A percentile compares a stretch with the other conserved stretches of the same genome.
These are phyloP conservation scores for Sylvia atricapilla DNA, from an alignment of 2,113 vertebrate genomes.

Conservation along the genomic window DNA sequence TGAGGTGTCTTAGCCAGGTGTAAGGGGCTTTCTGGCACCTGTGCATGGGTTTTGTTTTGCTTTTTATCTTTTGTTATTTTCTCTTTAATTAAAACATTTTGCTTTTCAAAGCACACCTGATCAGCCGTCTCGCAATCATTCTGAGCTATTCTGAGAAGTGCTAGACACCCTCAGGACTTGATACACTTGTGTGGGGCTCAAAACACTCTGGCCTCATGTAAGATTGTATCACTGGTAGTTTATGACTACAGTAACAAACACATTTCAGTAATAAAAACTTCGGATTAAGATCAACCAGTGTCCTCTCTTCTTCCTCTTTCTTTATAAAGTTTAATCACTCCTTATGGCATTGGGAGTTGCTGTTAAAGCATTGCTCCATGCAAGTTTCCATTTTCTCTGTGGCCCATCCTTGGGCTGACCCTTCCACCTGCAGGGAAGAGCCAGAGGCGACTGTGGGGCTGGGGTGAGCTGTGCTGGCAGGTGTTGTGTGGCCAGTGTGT, in stretches of 20 bases:
- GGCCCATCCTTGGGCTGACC: not conserved
- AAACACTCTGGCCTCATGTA: no score
- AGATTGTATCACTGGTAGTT: not conserved
- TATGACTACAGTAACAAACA: not conserved
- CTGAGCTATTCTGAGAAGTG: no score
- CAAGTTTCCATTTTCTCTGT: not conserved
- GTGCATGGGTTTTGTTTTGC: no score
- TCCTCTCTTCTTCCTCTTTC: not conserved
- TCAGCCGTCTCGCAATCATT: no score
- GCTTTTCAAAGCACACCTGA: no score
- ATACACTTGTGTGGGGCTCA: no score
- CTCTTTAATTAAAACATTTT: no score
- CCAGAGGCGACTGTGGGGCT: fast-evolving
- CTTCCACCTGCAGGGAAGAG: not conserved
- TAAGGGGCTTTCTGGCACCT: no score
- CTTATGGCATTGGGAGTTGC: not conserved
- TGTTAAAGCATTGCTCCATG: not conserved
- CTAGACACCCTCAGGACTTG: no score
- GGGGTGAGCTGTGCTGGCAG: not conserved
- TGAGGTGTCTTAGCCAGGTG: no score
- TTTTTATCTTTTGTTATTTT: no score
- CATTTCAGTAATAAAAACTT: not conserved
- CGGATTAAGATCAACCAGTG: not conserved
- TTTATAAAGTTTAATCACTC: not conserved
- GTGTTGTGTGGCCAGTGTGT: not conserved